Evolutionary conservation across 2,797 vertebrate genomes (phyloP), one percentile per base, ranked within the genome.

Genomic region (Sus cebifrons): DNA sequence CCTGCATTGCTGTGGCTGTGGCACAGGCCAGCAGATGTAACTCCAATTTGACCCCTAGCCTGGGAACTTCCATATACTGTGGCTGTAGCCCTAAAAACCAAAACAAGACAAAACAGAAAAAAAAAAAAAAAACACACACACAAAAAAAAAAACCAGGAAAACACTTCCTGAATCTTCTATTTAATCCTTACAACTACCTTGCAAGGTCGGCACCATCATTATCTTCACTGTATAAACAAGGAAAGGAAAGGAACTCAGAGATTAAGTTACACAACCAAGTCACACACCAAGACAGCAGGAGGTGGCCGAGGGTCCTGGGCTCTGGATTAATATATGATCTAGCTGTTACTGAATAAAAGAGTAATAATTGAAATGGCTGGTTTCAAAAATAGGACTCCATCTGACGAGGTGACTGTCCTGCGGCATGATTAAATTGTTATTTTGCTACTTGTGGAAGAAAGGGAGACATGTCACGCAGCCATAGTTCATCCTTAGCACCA

Each of bases 391-490:
- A 88, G 20, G 56, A 67, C 71, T 54, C 92, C 16, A 56, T 20
- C 29, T 79, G 86, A 86, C 40, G 52, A 89, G 64, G 84, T 92
- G 56, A 78, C 70, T 44, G 6, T 15, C 56, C 70, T 83, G 32
- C 11, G 78, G n/a, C 71, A 86, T 78, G 74, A 83, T 44, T 62
- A 12, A 86, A 56, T 65, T 75, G 79, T 29, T 75, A 21, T 62
- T 90, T 10, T 74, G 71, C 25, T 58, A 64, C 29, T 58, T 44
- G 44, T 83, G 65, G 20, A 82, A 94, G 70, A 84, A 92, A 81
- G 70, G 49, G 77, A 75, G 54, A 49, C 36, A 29, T 32, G 54
- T 70, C 56, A 52, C 7, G 2, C n/a, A 68, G 52, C 29, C 52
- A 44, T 17, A 86, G 56, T 23, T 56, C 74, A 90, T 44, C 92